Evolutionary conservation across 2,113 vertebrate genomes (phyloP), one percentile per base, ranked within the genome.

Genomic region (Pelmatolapia mariae): DNA sequence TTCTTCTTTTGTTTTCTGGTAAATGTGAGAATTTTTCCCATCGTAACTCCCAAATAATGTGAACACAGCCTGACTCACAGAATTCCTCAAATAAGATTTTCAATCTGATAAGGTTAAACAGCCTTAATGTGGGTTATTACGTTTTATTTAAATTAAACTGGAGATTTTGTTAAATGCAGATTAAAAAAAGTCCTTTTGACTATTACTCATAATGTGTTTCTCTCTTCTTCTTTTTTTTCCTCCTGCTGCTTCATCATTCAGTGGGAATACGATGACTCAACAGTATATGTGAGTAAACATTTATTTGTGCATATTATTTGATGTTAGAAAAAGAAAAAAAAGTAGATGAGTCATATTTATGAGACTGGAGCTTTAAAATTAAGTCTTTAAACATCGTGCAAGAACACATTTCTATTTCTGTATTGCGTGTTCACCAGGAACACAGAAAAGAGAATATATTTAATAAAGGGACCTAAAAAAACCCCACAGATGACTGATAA

Each of bases 251-350:
- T 57, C 56, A 22, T 90, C 24, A 6, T 79, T 95, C 96, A 98
- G 97, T 98, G 98, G 98, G 97, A 97, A 97, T 96, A 97, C 94
- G 97, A 97, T 97, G 97, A 99, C 96, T 96, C 98, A 94, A 87
- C 97, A 93, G 97, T 98, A 97, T 97, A 99, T 96, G 98, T 99
- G 96, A 99, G 98, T 99, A 98, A 91, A 94, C 89, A 68, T 81
- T 24, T 73, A 29, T 90, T 88, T 76, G 36, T 53, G 31, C 11
- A 7, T 86, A 15, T 86, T 78, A 86, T 87, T 91, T 81, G 29
- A 86, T 82, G 76, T 45, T 80, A 61, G 26, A 80, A 82, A 78
- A 73, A 24, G 13, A 80, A 66, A 68, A 24, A 22, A 78, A 40
- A 86, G 29, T 47, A 38, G 24, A 82, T 89, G 45, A 90, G 61